phyloP scores from a whole-genome alignment of 1,140 invertebrate species.

The Plectrocnemia conspersa region DNA sequence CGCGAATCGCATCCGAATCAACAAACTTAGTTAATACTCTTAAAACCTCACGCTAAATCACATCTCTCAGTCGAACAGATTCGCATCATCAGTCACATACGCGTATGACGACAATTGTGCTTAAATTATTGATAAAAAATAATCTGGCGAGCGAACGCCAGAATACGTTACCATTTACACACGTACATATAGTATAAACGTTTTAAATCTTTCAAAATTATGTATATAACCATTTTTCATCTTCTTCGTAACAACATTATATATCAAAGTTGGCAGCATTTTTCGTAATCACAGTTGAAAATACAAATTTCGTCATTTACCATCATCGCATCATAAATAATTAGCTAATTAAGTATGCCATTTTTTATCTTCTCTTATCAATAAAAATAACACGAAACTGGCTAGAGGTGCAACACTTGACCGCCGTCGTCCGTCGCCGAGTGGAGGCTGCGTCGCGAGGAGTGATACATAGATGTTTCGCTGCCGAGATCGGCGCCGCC shows the following conservation, averaged over 20 bases:
- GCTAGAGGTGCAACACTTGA: conserved; percentile 47
- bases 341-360: background rate
- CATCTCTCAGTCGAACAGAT: background rate
- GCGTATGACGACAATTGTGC: background rate
- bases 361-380: background rate
- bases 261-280: conserved; percentile 9
- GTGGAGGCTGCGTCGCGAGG: conserved; percentile 29
- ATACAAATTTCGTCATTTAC: conserved; percentile 6
- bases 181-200: background rate
- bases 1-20: too few relatives aligned
- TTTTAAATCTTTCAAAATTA: conserved; percentile 3
- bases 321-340: background rate
- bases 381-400: background rate
- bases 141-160: background rate
- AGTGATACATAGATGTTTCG: conserved; percentile 17
- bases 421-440: conserved; percentile 45
- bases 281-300: conserved; percentile 14
- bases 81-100: background rate
- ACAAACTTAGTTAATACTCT: background rate
- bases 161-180: background rate
- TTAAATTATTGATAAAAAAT: background rate
- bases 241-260: background rate
- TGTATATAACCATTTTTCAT: conserved; percentile 1
- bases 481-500: conserved; percentile 32
- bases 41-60: background rate